Conservation (phyloP, 2,797 vertebrate genomes). For the Coilia nasus region DNA sequence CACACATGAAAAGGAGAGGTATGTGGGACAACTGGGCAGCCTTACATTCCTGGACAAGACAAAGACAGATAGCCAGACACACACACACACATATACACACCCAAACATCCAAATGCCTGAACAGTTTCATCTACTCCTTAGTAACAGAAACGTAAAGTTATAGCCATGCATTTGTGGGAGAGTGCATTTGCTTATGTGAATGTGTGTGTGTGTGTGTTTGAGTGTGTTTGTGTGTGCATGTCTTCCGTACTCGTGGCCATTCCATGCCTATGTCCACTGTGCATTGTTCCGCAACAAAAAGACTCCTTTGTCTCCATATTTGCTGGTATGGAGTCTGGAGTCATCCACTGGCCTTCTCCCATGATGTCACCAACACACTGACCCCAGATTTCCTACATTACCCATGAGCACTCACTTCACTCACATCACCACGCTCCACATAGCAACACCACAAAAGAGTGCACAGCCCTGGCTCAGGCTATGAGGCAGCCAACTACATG, state of each 20-base stretch:
- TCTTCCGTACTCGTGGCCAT: constrained; percentile 17
- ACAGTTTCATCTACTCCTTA: background rate
- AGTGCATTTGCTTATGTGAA: constrained; percentile 27
- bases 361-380: constrained; percentile 9
- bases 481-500: background rate
- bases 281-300: constrained; percentile 29
- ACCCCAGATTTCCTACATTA: constrained; percentile 43
- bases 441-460: background rate
- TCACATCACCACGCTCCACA: background rate
- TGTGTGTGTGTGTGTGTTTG: constrained; percentile 20
- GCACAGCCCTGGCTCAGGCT: too few relatives aligned
- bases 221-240: background rate
- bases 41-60: constrained; percentile 61
- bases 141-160: background rate
- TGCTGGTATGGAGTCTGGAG: background rate
- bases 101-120: constrained; percentile 16
- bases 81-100: constrained; percentile 35
- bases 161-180: background rate
- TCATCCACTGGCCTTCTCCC: constrained; percentile 8
- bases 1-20: constrained; percentile 61
- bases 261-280: background rate
- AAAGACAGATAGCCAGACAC: constrained; percentile 27
- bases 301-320: constrained; percentile 25
- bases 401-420: constrained; percentile 27
- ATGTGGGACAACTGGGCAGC: constrained; percentile 48